These are phyloP conservation scores for Dichetophora obliterata DNA, from an alignment of 2,888 invertebrate species.

Conservation along the genomic window DNA sequence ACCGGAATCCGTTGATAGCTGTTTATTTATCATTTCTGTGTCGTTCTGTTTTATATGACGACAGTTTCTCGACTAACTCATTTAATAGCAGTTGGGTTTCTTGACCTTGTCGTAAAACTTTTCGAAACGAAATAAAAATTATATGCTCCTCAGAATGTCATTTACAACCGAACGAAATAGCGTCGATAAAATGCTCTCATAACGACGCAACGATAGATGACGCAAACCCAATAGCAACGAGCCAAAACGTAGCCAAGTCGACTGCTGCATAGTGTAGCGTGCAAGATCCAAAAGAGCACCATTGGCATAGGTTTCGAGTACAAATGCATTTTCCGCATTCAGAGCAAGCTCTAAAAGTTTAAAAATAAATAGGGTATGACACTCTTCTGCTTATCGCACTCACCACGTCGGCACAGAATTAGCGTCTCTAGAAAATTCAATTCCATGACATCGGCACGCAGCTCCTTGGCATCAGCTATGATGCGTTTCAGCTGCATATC, in stretches of 20 bases:
- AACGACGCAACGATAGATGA: constrained; percentile 63
- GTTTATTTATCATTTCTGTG: too few species aligned
- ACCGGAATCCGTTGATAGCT: too few species aligned
- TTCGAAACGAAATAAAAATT: background rate
- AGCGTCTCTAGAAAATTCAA: constrained; percentile 71
- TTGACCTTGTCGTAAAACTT: too few species aligned
- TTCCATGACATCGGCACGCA: constrained; percentile 71
- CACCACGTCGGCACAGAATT: constrained; percentile 72
- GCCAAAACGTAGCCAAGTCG: constrained; percentile 67
- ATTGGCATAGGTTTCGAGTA: constrained; percentile 64
- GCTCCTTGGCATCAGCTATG: constrained; percentile 66
- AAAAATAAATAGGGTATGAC: background rate
- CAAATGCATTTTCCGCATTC: constrained; percentile 56
- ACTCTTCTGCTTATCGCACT: background rate
- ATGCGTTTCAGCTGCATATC: constrained; percentile 64
- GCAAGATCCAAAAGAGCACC: constrained; percentile 64
- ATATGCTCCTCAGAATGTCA: constrained; percentile 58
- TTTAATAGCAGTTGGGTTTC: too few species aligned
- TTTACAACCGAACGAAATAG: constrained; percentile 63
- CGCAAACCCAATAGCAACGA: constrained; percentile 65
- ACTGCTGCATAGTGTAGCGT: constrained; percentile 65
- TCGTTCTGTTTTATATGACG: too few species aligned
- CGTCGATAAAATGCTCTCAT: constrained; percentile 61
- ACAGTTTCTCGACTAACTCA: too few species aligned
- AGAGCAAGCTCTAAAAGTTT: constrained; percentile 61